These are phyloP conservation scores for Lepus americanus DNA, from an alignment of 2,113 vertebrate genomes.

Conservation along the genomic window DNA sequence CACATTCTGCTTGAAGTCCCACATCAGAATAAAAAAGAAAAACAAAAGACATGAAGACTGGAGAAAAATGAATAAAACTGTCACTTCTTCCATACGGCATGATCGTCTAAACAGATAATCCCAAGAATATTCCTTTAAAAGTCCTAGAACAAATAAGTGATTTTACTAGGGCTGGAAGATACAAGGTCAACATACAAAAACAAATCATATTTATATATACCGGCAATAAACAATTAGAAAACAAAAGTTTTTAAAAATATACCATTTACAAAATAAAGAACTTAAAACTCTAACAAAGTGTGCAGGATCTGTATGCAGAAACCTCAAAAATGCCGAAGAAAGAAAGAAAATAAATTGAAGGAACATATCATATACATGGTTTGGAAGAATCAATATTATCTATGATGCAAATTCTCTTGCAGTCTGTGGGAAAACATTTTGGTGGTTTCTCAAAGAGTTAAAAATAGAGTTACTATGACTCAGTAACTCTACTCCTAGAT, in stretches of 20 bases:
- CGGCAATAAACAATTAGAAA: neutral
- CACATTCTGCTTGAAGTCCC: constrained; percentile 2
- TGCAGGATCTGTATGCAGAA: neutral
- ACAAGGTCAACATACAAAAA: neutral
- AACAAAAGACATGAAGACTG: neutral
- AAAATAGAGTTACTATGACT: constrained; percentile 3
- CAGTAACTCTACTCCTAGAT: constrained; percentile 7
- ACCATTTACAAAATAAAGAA: neutral
- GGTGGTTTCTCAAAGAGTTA: neutral
- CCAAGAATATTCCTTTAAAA: neutral
- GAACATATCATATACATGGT: neutral
- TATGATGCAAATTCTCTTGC: constrained; percentile 11
- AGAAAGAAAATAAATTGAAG: constrained; percentile 37
- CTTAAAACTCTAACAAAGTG: neutral
- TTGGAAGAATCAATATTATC: neutral
- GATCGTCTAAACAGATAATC: constrained; percentile 34
- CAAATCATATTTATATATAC: neutral
- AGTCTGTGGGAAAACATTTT: neutral
- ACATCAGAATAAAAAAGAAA: constrained; percentile 39
- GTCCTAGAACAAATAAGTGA: constrained; percentile 19
- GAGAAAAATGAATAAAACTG: constrained; percentile 30
- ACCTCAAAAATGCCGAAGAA: constrained; percentile 13
- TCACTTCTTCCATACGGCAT: neutral
- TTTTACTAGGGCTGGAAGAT: constrained; percentile 14
- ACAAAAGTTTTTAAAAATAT: neutral